Evolutionary conservation across 1,140 invertebrate genomes (phyloP), one percentile per base, ranked within the genome.

Genomic region (Brachystomella parvula): DNA sequence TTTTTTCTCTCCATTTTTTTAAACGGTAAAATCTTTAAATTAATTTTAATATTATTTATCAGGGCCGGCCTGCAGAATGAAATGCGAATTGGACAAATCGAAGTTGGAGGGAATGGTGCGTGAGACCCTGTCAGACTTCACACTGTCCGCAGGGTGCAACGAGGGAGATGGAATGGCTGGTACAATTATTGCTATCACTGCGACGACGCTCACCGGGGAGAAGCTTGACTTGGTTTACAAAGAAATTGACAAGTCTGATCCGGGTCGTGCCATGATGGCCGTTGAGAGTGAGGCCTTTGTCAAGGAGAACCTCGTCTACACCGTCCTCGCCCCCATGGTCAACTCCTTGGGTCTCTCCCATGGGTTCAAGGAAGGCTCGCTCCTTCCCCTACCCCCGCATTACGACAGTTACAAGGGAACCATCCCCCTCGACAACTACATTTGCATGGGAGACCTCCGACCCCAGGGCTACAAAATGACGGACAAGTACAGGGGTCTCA

Each of bases 361-460:
- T 1, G 31, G 32, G 12, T 30, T 35, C 29, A 6, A 60, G 29
- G 0, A 64, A 64, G 19, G n/a, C 61, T 29, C 30, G 61, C 12
- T 65, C 47, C 53, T 57, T 67, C 53, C 53, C 64, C 19, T 62
- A 28, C 3, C 39, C 53, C 1, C 12, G 35, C 3, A 63, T 21
- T 30, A 63, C 64, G 17, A 59, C 44, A 30, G 28, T 32, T 33
- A 66, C 44, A 26, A 31, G 6, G 24, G n/a, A 15, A 15, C 12
- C 28, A 19, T 12, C 9, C 24, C 26, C 12, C 30, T 53, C 2
- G 44, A 64, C 30, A 67, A 69, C 47, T 71, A 65, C 58, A 0
- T 73, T 1, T 29, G 30, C 15, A 6, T 73, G 26, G 64, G 71
- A 35, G 69, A 73, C 63, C 21, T 73, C 1, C 53, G 69, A 3